Conservation (phyloP, 2,888 invertebrate species). For the Tridacna gigas region DNA sequence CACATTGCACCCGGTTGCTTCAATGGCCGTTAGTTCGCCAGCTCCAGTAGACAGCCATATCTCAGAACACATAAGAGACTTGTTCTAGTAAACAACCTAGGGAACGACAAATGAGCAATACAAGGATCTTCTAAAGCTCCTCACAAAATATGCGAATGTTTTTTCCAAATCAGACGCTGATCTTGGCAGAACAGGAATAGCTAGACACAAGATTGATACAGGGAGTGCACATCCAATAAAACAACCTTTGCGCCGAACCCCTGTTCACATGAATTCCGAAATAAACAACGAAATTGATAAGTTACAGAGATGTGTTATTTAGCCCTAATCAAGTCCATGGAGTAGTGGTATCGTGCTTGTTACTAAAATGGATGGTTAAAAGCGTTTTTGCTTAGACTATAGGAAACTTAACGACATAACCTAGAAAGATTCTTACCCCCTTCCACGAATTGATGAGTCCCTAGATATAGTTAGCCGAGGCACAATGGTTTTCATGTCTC, state of each 20-base stretch:
- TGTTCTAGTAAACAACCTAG: neutral
- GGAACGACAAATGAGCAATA: neutral
- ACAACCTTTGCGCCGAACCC: slow-evolving; percentile 28
- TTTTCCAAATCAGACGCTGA: neutral
- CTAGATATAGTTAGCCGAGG: no score
- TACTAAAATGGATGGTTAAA: slow-evolving; percentile 32
- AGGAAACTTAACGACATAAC: slow-evolving; percentile 36
- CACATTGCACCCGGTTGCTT: neutral
- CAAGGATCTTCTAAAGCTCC: neutral
- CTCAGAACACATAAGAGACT: slow-evolving; percentile 13
- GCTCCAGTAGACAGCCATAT: neutral
- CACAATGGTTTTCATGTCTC: slow-evolving; percentile 27
- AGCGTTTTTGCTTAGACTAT: slow-evolving; percentile 30
- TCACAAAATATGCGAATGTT: slow-evolving; percentile 21
- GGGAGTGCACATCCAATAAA: neutral
- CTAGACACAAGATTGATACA: slow-evolving; percentile 21
- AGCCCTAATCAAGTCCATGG: slow-evolving; percentile 15
- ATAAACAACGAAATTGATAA: slow-evolving; percentile 34
- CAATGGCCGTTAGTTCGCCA: neutral
- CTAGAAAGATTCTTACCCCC: slow-evolving; percentile 28
- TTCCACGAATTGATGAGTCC: slow-evolving; percentile 32
- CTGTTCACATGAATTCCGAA: slow-evolving; percentile 15
- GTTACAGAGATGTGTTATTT: slow-evolving; percentile 27
- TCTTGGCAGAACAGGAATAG: neutral
- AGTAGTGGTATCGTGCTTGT: slow-evolving; percentile 41